These are phyloP conservation scores for Pheosia tremula DNA, from an alignment of 2,888 invertebrate species.

Conservation along the genomic window DNA sequence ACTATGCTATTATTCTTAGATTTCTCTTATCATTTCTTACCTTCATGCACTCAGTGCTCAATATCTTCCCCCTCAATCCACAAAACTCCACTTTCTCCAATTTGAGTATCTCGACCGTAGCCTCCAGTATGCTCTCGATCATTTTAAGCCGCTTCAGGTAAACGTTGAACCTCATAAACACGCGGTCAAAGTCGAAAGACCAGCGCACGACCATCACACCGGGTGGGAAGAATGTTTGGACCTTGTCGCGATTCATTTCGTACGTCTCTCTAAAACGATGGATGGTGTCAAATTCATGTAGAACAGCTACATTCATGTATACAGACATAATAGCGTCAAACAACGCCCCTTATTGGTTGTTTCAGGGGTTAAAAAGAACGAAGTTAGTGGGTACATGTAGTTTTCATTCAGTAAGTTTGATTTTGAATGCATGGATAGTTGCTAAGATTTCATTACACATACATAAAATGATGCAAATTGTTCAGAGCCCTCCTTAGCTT, in stretches of 20 bases:
- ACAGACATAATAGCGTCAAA: too few species aligned
- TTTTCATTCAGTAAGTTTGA: background rate
- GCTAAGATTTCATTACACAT: conserved; percentile 43
- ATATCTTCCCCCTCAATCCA: conserved; percentile 86
- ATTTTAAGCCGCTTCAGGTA: conserved; percentile 87
- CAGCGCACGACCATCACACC: conserved; percentile 87
- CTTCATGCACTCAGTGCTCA: conserved; percentile 81
- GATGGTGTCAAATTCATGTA: too few species aligned
- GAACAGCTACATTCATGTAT: too few species aligned
- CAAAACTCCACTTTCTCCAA: conserved; percentile 94
- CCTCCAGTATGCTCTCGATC: conserved; percentile 88
- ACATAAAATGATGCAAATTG: conserved; percentile 85
- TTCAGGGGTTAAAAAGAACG: too few species aligned
- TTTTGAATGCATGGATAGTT: background rate
- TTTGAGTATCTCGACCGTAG: conserved; percentile 92
- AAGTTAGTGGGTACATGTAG: too few species aligned
- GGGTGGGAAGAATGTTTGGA: conserved; percentile 81
- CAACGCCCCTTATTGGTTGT: too few species aligned
- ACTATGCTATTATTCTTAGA: too few species aligned
- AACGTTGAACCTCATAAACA: conserved; percentile 87
- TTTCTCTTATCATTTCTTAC: conserved; percentile 37
- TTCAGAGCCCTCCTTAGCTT: conserved; percentile 82
- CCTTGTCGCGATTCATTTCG: conserved; percentile 80
- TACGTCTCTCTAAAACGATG: conserved; percentile 71
- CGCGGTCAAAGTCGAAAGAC: conserved; percentile 89